Evolutionary conservation across 2,888 invertebrate species (phyloP), one percentile per base, ranked within the genome.

Genomic region (Drosophila barbarae): DNA sequence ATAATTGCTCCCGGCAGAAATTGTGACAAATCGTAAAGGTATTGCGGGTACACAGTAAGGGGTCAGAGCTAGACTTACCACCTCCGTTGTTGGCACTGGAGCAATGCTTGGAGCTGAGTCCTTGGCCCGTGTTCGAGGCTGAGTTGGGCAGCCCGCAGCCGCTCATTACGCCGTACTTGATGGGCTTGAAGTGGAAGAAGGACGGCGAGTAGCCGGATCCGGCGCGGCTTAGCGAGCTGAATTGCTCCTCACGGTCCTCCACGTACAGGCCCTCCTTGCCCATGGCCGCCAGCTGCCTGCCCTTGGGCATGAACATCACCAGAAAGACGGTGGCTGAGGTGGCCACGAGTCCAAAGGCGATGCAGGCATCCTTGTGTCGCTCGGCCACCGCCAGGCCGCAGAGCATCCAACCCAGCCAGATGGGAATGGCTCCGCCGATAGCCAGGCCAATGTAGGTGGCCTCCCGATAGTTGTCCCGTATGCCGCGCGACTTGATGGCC

Each of bases 231-330:
- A 95, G 90, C 53, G 95, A 95, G 89, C 95, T 95, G 76, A 95
- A 93, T 59, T 94, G 93, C 78, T 96, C 96, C 77, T 95, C 95
- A 67, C 95, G 92, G 88, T 95, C 96, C 84, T 94, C 95, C 73
- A 94, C 92, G 89, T 94, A 94, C 72, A 95, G 92, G 13, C 95
- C 96, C 86, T 97, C 96, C 83, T 96, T 95, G 47, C 97, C 97
- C 91, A 97, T 93, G 49, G 97, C 97, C 1, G 97, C 97, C 83
- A 98, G 90, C 85, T 98, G 96, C 39, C 97, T 92, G 32, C 97
- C 97, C 90, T 95, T 97, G 34, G 97, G 95, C 90, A 97, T 94
- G 90, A 98, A 98, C 97, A 98, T 97, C 60, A 97, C 93, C 78
- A 96, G 92, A 90, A 98, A 96, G 54, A 97, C 94, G 46, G 96